These are phyloP conservation scores for Ranitomeya imitator DNA, from an alignment of 2,113 vertebrate genomes.

Conservation along the genomic window DNA sequence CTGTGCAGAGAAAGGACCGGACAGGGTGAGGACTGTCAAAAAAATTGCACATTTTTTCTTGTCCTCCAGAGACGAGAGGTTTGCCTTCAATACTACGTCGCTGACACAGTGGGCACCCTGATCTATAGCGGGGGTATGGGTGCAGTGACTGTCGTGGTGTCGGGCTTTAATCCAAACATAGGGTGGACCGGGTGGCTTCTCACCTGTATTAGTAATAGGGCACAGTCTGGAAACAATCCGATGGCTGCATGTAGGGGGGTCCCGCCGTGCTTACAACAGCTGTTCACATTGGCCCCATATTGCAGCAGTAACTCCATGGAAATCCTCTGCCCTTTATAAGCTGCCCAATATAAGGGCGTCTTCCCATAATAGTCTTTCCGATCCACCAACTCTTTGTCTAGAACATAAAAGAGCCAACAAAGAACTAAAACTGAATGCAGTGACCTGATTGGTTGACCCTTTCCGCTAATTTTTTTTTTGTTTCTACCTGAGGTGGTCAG, in stretches of 20 bases:
- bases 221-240: conserved; percentile 66
- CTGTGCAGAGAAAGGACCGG: no score
- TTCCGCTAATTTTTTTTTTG: not conserved
- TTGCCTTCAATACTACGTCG: no score
- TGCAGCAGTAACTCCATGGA: conserved; percentile 63
- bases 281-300: conserved; percentile 64
- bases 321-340: conserved; percentile 63
- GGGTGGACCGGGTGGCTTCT: not conserved
- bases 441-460: no score
- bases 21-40: no score
- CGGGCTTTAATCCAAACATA: not conserved
- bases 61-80: no score
- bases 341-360: conserved; percentile 65
- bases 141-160: no score
- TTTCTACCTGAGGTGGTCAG: conserved; percentile 58
- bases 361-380: conserved; percentile 66
- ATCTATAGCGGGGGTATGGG: no score
- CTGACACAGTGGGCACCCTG: no score
- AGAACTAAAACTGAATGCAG: not conserved
- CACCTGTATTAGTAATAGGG: conserved; percentile 63
- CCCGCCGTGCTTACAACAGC: conserved; percentile 63
- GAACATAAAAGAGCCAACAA: not conserved
- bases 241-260: conserved; percentile 63
- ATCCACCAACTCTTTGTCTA: conserved; percentile 63
- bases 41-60: no score